phyloP scores from a whole-genome alignment of 2,113 vertebrate species.

The Toxostoma redivivum region DNA sequence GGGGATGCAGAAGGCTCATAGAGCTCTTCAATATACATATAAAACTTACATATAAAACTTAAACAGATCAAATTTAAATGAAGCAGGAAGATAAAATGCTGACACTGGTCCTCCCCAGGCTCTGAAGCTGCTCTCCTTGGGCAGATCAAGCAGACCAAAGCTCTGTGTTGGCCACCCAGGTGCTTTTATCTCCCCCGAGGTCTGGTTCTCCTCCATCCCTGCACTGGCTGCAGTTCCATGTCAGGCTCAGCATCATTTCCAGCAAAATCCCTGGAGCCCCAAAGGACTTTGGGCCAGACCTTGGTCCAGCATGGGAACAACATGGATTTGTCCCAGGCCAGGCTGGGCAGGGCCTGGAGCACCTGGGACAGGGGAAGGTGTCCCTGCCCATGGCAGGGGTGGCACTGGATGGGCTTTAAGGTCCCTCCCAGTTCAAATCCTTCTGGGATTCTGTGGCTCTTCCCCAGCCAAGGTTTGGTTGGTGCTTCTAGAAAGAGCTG shows the following conservation, averaged over 20 bases:
- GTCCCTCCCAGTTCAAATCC: not conserved
- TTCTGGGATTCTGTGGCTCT: not conserved
- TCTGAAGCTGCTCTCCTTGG: not conserved
- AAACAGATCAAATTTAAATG: not conserved
- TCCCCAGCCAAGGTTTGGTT: not conserved
- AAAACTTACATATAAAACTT: not conserved
- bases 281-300: not conserved
- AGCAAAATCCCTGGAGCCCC: not conserved
- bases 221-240: fast-evolving
- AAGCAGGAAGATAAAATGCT: not conserved
- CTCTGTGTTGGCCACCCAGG: not conserved
- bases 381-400: not conserved
- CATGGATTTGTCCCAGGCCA: fast-evolving
- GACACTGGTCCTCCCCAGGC: not conserved
- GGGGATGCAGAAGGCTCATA: not conserved
- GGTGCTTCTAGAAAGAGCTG: not conserved
- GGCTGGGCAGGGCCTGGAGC: not conserved
- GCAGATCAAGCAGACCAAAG: not conserved
- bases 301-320: not conserved
- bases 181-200: not conserved
- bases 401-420: not conserved
- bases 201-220: not conserved
- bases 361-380: not conserved
- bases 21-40: not conserved
- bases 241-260: not conserved